Base-by-base conservation (phyloP, 2,888 invertebrate genomes). In the Ecliptopera silaceata region DNA sequence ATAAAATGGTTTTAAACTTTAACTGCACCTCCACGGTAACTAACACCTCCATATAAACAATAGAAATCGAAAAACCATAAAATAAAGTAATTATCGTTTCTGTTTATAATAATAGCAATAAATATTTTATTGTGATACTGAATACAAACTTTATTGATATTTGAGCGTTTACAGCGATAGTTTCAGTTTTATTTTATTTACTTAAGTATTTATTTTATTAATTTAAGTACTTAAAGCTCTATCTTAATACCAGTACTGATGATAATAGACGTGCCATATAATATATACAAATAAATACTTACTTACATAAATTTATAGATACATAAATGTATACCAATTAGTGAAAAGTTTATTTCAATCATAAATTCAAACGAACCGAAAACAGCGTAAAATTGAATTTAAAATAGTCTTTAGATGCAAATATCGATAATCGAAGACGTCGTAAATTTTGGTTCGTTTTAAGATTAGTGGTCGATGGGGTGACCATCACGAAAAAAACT, bases 381-480 rank as follows among this genome's bases (percentile, higher is more conserved):
- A 56, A 67, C 43, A 39, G 59, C 54, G 50, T 61, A 53, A 57
- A 63, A 61, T 57, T 56, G 42, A 59, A 72, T 68, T 69, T 68
- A 67, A 68, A 66, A 52, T 61, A 63, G 64, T 63, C 57, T 66
- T 13, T 36, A 8, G 36, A 64, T 66, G 66, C 64, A 66, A 66
- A 64, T 64, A 66, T 61, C 51, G 31, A 54, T 63, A 43, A 54
- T 71, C 67, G 66, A 66, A 65, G 66, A 31, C 41, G 49, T 70
- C 71, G 75, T 82, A 80, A 83, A 82, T 82, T 77, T 74, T 62
- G 77, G 69, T 63, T 65, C 64, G 68, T 68, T 69, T 57, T 58
- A 42, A 46, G 34, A 36, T 36, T 36, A 15, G 43, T 18, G 49
- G 71, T 22, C 13, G 51, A 31, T 18, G 38, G 13, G 13, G 15